Evolutionary conservation across 1,140 invertebrate genomes (phyloP).

Genomic region (Schlechtendalia chinensis): DNA sequence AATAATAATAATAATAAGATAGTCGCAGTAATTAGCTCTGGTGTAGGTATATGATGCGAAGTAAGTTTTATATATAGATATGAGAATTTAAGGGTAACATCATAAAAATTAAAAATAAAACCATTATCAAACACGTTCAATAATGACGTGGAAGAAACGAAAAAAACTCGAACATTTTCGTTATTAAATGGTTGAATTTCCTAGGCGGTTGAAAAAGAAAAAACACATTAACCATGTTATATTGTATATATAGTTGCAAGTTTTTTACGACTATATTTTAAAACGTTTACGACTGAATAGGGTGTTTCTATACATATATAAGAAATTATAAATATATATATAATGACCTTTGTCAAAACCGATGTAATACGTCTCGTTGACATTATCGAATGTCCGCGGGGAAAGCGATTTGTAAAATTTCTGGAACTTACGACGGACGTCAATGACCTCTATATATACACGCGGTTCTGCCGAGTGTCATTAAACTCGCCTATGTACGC

Average conservation of each 20-base stretch:
- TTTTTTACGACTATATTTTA: slow-evolving; percentile 3
- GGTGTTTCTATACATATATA: neutral
- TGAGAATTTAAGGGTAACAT: neutral
- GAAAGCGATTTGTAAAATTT: slow-evolving; percentile 31
- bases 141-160: too few species aligned
- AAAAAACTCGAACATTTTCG: neutral
- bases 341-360: slow-evolving; percentile 28
- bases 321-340: too few species aligned
- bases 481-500: slow-evolving; percentile 1
- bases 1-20: too few species aligned
- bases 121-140: neutral
- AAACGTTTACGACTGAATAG: neutral
- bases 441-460: slow-evolving; percentile 9
- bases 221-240: neutral
- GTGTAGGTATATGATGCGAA: neutral
- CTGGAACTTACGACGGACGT: slow-evolving; percentile 11
- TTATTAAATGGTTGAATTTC: neutral
- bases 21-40: too few species aligned
- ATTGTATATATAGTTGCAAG: neutral
- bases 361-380: neutral
- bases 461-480: neutral
- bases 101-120: slow-evolving; percentile 6
- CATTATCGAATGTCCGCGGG: slow-evolving; percentile 22
- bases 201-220: neutral
- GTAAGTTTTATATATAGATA: neutral